Percentiles rank a stretch among this genome's conserved stretches.
These are phyloP conservation scores for Gastracanthus pulcherrimus DNA, from an alignment of 2,888 invertebrate genomes.

Conservation along the genomic window DNA sequence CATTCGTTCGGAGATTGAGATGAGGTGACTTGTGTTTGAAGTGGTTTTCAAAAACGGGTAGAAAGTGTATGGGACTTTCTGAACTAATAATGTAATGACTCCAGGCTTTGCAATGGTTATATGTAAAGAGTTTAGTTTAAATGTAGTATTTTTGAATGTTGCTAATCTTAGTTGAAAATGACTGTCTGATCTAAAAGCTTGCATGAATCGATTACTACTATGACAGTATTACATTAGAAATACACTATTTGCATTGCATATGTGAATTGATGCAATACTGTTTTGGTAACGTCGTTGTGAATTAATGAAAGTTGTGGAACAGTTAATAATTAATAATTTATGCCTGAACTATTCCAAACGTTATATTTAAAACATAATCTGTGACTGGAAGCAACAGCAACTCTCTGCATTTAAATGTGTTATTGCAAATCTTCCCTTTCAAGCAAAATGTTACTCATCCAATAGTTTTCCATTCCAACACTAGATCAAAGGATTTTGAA, in stretches of 20 bases:
- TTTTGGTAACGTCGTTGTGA: neutral
- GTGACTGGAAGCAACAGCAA: too few relatives aligned
- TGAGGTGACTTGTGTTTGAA: neutral
- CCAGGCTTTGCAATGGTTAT: neutral
- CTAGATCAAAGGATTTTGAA: neutral
- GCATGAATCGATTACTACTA: neutral
- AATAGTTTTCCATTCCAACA: neutral
- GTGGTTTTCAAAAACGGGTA: neutral
- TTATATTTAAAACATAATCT: too few relatives aligned
- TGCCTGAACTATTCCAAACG: neutral
- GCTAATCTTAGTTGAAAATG: neutral
- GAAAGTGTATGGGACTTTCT: too few relatives aligned
- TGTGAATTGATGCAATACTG: neutral
- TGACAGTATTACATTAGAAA: too few relatives aligned
- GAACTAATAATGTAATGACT: neutral
- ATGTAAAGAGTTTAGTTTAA: neutral
- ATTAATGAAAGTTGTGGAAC: neutral
- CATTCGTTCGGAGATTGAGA: constrained; percentile 6
- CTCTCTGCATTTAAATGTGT: neutral
- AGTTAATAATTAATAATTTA: neutral
- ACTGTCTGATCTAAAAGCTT: too few relatives aligned
- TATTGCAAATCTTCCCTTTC: too few relatives aligned
- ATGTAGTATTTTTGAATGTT: too few relatives aligned
- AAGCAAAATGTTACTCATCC: neutral
- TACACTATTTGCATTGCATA: neutral